These are phyloP conservation scores for Drosophila pachea DNA, from an alignment of 1,140 invertebrate species.

Conservation along the genomic window DNA sequence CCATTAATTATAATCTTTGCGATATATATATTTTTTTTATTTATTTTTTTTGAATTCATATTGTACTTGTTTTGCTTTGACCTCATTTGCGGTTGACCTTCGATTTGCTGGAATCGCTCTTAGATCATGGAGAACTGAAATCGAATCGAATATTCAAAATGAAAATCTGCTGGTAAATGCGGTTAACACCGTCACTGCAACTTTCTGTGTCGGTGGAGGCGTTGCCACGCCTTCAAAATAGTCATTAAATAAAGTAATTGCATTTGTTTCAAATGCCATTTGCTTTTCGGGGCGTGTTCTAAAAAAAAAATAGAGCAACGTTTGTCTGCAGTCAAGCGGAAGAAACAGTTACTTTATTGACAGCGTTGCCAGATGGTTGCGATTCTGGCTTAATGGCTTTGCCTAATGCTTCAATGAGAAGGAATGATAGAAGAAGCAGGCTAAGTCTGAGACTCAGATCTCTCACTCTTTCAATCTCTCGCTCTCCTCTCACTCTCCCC, in stretches of 20 bases:
- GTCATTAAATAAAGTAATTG: constrained; percentile 33
- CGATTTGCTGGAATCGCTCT: constrained; percentile 49
- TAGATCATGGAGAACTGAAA: constrained; percentile 35
- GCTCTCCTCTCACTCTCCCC: too few species aligned
- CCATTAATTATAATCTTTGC: constrained; percentile 27
- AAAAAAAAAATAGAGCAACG: background rate
- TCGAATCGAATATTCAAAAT: constrained; percentile 32
- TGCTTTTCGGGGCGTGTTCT: constrained; percentile 16
- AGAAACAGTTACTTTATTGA: background rate
- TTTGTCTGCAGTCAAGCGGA: constrained; percentile 37
- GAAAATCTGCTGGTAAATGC: background rate
- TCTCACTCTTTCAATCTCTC: too few species aligned
- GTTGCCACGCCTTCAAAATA: constrained; percentile 22
- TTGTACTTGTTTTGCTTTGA: constrained; percentile 27
- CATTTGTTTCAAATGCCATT: constrained; percentile 23
- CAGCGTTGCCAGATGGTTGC: background rate
- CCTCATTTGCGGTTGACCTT: constrained; percentile 64
- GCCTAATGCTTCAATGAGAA: background rate
- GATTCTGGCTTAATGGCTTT: background rate
- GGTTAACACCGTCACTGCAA: constrained; percentile 7
- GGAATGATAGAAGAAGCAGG: background rate
- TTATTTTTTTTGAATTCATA: constrained; percentile 11
- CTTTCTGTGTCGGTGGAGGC: background rate
- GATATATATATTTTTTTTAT: constrained; percentile 5
- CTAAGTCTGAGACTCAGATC: background rate